A percentile compares a stretch with the other conserved stretches of the same genome.
phyloP scores from a whole-genome alignment of 2,797 vertebrate genomes.

The Cryptoprocta ferox region DNA sequence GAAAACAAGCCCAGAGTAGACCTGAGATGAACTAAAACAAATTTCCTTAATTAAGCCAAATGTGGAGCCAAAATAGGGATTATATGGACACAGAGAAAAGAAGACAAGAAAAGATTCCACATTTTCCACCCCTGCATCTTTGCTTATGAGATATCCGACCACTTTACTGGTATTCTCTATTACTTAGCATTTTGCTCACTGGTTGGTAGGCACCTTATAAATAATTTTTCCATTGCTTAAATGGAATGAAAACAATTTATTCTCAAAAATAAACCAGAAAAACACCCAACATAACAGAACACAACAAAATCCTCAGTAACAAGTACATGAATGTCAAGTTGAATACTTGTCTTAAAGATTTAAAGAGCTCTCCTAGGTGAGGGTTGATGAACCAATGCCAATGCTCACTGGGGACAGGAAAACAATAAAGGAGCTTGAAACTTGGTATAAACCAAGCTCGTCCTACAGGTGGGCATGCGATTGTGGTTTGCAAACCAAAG shows the following conservation, averaged over 20 bases:
- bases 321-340: background rate
- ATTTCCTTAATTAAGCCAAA: background rate
- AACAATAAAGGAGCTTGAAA: background rate
- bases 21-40: background rate
- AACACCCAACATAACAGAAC: background rate
- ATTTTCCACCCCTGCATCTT: background rate
- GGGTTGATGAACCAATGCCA: background rate
- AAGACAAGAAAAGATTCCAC: background rate
- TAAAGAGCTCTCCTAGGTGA: background rate
- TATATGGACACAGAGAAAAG: background rate
- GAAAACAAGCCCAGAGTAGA: background rate
- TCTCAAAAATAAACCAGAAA: background rate
- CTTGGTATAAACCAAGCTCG: background rate
- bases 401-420: background rate
- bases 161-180: background rate
- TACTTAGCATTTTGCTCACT: background rate
- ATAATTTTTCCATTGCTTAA: background rate
- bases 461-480: background rate
- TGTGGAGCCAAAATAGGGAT: background rate
- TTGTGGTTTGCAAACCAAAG: background rate
- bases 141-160: background rate
- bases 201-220: background rate
- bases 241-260: background rate
- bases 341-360: background rate
- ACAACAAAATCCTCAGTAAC: background rate